These are phyloP conservation scores for Lytechinus variegatus DNA, from an alignment of 35 echinoderm and acorn worm genomes.

Conservation along the genomic window DNA sequence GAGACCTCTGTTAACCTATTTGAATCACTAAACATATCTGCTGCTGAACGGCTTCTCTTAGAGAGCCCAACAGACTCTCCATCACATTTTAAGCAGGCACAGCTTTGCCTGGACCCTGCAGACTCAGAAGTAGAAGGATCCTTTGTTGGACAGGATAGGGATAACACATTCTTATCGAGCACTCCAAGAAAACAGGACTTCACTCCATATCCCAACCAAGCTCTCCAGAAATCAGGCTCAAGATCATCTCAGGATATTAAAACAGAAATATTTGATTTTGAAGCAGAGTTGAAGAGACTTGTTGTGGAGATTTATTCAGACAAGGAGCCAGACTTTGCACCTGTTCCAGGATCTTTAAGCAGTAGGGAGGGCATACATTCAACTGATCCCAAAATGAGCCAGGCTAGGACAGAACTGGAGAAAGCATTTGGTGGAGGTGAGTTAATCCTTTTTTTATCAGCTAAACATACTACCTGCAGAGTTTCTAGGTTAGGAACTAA, in stretches of 20 bases:
- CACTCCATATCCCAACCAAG: not conserved
- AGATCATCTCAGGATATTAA: slow-evolving; percentile 42
- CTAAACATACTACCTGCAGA: too few species aligned
- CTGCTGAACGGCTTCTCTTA: slow-evolving; percentile 55
- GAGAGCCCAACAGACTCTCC: slow-evolving; percentile 70
- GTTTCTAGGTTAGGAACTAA: too few species aligned
- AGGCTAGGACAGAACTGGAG: slow-evolving; percentile 32
- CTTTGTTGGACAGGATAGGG: slow-evolving; percentile 28
- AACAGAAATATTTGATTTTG: slow-evolving; percentile 59
- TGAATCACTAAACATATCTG: slow-evolving; percentile 42
- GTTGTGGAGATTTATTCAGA: slow-evolving; percentile 79
- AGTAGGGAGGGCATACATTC: slow-evolving; percentile 3
- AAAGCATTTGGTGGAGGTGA: slow-evolving; percentile 46
- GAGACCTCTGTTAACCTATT: slow-evolving; percentile 7
- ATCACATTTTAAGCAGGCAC: slow-evolving; percentile 55
- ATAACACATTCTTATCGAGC: not conserved
- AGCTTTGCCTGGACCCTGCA: slow-evolving; percentile 49
- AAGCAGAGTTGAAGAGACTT: slow-evolving; percentile 64
- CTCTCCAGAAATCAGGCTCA: not conserved
- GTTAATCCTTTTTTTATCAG: not conserved
- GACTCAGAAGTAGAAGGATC: slow-evolving; percentile 68
- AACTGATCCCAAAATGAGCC: not conserved
- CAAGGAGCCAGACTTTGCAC: slow-evolving; percentile 58
- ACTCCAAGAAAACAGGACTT: slow-evolving; percentile 27
- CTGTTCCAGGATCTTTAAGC: slow-evolving; percentile 59